Conservation (phyloP, 2,113 vertebrate genomes). For the Petrocephalus zakoni region DNA sequence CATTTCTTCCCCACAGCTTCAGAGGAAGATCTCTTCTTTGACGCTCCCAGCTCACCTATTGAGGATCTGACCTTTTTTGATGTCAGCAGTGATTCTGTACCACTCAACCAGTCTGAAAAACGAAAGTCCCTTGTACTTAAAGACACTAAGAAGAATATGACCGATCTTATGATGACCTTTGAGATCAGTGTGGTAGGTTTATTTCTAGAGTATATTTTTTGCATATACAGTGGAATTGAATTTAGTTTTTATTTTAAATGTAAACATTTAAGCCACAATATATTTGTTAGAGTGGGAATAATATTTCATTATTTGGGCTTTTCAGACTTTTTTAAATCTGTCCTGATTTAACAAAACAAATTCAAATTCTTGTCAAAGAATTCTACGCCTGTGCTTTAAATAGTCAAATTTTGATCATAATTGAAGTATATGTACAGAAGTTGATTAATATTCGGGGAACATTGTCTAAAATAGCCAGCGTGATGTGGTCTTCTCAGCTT, state of each 20-base stretch:
- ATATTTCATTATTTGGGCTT: background rate
- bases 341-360: background rate
- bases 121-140: constrained; percentile 57
- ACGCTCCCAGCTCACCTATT: constrained; percentile 82
- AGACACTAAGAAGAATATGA: constrained; percentile 80
- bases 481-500: constrained; percentile 56
- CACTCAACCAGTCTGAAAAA: constrained; percentile 40
- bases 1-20: constrained; percentile 56
- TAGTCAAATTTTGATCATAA: background rate
- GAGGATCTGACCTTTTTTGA: constrained; percentile 71
- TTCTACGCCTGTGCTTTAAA: too few relatives aligned
- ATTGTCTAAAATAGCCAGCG: background rate
- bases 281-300: background rate
- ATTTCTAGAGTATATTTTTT: background rate
- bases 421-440: background rate
- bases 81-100: constrained; percentile 49
- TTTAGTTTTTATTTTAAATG: background rate
- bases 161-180: constrained; percentile 73
- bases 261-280: background rate
- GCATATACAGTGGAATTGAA: background rate
- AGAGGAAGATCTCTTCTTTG: constrained; percentile 87
- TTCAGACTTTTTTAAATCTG: background rate
- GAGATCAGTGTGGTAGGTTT: constrained; percentile 79
- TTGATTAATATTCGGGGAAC: background rate
- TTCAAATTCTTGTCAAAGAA: background rate